Conservation (phyloP, 1,140 invertebrate species). For the Microplitis mediator region DNA sequence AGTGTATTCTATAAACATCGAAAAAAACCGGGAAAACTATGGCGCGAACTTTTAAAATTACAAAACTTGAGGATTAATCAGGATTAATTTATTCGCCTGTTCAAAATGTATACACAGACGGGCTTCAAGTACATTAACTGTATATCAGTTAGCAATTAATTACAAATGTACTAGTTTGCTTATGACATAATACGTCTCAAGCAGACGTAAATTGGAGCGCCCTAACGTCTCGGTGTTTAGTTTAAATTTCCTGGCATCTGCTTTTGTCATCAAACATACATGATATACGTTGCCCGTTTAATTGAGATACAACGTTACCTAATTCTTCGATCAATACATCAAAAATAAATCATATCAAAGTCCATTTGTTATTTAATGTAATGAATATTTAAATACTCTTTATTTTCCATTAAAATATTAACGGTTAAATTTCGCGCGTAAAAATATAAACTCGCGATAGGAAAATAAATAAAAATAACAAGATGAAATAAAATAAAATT, state of each 20-base stretch:
- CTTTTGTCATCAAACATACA: slow-evolving; percentile 25
- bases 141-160: slow-evolving; percentile 20
- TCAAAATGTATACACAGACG: background rate
- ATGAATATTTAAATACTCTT: too few relatives aligned
- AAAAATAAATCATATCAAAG: too few relatives aligned
- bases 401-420: too few relatives aligned
- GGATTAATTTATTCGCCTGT: background rate
- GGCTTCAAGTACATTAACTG: background rate
- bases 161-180: slow-evolving; percentile 28
- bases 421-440: too few relatives aligned
- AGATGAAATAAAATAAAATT: background rate
- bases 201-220: slow-evolving; percentile 18
- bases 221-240: slow-evolving; percentile 13
- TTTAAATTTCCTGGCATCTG: slow-evolving; percentile 15
- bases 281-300: background rate
- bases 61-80: too few relatives aligned
- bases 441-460: background rate
- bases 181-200: slow-evolving; percentile 39
- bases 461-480: background rate
- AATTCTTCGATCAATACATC: too few relatives aligned
- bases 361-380: too few relatives aligned
- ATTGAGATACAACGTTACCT: too few relatives aligned
- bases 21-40: too few relatives aligned
- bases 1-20: too few relatives aligned
- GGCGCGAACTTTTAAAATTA: too few relatives aligned